A percentile compares a stretch with the other conserved stretches of the same genome.
phyloP scores from a whole-genome alignment of 2,113 vertebrate species.

The Melanerpes aurifrons region DNA sequence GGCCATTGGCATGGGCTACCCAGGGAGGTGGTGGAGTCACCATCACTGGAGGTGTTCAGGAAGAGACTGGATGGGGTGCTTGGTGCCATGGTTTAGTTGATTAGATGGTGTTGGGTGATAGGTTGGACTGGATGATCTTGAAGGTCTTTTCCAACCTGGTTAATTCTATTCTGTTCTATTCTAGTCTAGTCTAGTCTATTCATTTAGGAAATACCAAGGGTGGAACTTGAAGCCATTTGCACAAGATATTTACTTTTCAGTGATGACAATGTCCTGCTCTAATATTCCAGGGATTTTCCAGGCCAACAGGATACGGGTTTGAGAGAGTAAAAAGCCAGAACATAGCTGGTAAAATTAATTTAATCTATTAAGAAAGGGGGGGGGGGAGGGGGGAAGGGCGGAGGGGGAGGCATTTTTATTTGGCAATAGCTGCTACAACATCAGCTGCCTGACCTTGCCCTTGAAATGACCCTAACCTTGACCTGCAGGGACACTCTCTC shows the following conservation, averaged over 20 bases:
- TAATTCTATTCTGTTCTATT: no score
- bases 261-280: not conserved
- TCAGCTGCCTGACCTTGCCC: constrained; percentile 11
- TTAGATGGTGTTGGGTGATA: no score
- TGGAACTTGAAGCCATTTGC: not conserved
- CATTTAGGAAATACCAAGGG: not conserved
- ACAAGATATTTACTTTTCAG: not conserved
- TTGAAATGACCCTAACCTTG: constrained; percentile 29
- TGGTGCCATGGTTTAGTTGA: no score
- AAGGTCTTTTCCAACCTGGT: no score
- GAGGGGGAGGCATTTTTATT: not conserved
- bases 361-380: not conserved
- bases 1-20: no score
- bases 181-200: no score
- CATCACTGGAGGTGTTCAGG: no score
- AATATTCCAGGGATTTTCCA: not conserved
- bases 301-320: not conserved
- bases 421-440: constrained; percentile 3
- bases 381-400: not conserved
- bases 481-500: constrained; percentile 28
- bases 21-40: no score
- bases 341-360: not conserved
- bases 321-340: not conserved
- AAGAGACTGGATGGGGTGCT: no score
- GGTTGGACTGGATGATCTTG: no score